Percentiles rank a stretch among this genome's conserved stretches.
phyloP scores from a whole-genome alignment of 2,888 invertebrate genomes.

The Drosophila paranaensis region DNA sequence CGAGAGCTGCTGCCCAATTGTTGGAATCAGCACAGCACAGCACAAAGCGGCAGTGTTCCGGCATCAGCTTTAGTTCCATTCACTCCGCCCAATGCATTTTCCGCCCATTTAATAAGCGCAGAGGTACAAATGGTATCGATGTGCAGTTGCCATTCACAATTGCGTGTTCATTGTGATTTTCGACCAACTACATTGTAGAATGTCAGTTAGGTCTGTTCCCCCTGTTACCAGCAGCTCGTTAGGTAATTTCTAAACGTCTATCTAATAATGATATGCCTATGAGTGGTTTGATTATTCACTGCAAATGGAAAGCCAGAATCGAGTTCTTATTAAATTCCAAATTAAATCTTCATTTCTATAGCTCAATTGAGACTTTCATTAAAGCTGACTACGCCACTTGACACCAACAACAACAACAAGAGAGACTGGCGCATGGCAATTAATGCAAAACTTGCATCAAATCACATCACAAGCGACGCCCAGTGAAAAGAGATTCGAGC shows the following conservation, averaged over 20 bases:
- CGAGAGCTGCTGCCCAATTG: conserved; percentile 26
- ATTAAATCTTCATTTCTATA: conserved; percentile 10
- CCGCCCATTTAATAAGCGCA: neutral
- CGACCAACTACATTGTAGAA: neutral
- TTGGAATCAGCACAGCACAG: conserved; percentile 15
- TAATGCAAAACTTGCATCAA: conserved; percentile 60
- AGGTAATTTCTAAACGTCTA: neutral
- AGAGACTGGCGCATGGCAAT: conserved; percentile 43
- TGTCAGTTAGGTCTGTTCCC: neutral
- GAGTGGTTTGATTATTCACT: neutral
- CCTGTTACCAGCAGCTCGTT: neutral
- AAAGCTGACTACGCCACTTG: conserved; percentile 32
- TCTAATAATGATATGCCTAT: neutral
- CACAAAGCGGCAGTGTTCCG: conserved; percentile 13
- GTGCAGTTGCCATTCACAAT: neutral
- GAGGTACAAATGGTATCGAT: neutral
- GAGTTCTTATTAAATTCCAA: neutral
- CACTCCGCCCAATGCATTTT: conserved; percentile 17
- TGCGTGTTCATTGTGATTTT: conserved; percentile 4
- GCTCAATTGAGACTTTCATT: conserved; percentile 26
- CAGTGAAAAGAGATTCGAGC: conserved; percentile 52
- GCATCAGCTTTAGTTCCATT: conserved; percentile 30
- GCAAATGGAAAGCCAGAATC: neutral
- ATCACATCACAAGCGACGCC: conserved; percentile 51
- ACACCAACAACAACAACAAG: conserved; percentile 23